These are phyloP conservation scores for Oncopeltus fasciatus DNA, from an alignment of 1,140 invertebrate genomes.

Conservation along the genomic window DNA sequence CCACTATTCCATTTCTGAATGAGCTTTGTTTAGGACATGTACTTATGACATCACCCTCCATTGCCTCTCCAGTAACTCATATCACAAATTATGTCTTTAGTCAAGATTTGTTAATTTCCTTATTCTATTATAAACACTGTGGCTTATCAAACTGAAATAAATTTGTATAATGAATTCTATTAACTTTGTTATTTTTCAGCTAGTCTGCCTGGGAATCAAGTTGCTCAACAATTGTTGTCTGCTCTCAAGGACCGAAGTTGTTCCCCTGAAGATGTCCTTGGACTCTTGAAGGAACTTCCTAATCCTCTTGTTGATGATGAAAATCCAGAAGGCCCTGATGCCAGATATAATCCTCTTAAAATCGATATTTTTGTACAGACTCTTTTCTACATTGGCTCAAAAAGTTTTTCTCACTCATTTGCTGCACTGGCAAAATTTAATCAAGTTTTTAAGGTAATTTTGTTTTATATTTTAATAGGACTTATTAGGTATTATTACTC, in stretches of 20 bases:
- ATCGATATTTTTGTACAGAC: conserved; percentile 96
- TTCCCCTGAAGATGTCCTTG: conserved; percentile 78
- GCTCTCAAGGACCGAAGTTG: conserved; percentile 71
- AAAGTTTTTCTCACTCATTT: conserved; percentile 96
- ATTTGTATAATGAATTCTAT: no score
- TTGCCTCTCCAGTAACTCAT: no score
- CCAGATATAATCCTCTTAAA: conserved; percentile 71
- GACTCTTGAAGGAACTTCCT: conserved; percentile 71
- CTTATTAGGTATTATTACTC: no score
- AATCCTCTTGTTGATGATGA: conserved; percentile 56
- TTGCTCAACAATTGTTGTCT: conserved; percentile 69
- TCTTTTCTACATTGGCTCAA: conserved; percentile 79
- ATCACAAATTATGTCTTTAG: no score
- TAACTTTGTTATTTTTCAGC: conserved; percentile 42
- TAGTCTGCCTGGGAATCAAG: conserved; percentile 61
- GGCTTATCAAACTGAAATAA: no score
- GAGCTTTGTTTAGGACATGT: no score
- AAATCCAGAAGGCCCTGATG: conserved; percentile 35
- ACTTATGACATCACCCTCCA: no score
- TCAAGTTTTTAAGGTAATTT: conserved; percentile 81
- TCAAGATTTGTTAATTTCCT: no score
- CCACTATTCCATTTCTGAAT: no score
- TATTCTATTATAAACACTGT: no score
- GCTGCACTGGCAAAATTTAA: conserved; percentile 95
- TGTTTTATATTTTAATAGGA: no score